These are phyloP conservation scores for Drosophila azteca DNA, from an alignment of 1,140 invertebrate genomes.

Conservation along the genomic window DNA sequence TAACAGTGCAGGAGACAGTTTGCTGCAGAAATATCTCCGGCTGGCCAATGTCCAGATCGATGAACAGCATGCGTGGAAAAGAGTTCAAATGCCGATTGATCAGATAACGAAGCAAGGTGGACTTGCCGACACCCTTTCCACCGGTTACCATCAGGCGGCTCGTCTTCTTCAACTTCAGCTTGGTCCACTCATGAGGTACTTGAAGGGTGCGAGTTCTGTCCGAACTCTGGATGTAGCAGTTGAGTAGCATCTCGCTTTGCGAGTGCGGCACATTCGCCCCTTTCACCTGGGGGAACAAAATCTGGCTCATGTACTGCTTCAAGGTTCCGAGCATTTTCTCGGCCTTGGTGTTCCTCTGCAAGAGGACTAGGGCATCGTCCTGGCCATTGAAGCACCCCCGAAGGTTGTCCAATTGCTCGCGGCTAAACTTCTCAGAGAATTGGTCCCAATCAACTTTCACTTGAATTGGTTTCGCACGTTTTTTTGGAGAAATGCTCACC, in stretches of 20 bases:
- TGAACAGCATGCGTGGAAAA: slow-evolving; percentile 84
- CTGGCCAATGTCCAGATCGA: slow-evolving; percentile 93
- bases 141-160: slow-evolving; percentile 85
- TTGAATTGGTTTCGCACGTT: slow-evolving; percentile 23
- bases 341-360: slow-evolving; percentile 58
- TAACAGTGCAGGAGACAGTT: slow-evolving; percentile 86
- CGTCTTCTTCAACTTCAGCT: slow-evolving; percentile 41
- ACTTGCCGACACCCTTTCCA: slow-evolving; percentile 91
- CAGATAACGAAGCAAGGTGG: slow-evolving; percentile 87
- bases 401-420: slow-evolving; percentile 59
- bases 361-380: slow-evolving; percentile 67
- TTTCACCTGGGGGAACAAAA: slow-evolving; percentile 82
- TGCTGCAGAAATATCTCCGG: slow-evolving; percentile 89
- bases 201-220: slow-evolving; percentile 58
- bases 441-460: slow-evolving; percentile 18
- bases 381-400: slow-evolving; percentile 34
- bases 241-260: slow-evolving; percentile 61
- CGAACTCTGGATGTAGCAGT: slow-evolving; percentile 67
- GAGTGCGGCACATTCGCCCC: slow-evolving; percentile 55
- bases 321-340: slow-evolving; percentile 55
- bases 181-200: slow-evolving; percentile 72
- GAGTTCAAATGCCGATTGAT: slow-evolving; percentile 86
- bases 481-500: slow-evolving; percentile 37
- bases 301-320: slow-evolving; percentile 80
- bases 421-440: slow-evolving; percentile 47